Base-by-base conservation (phyloP, 2,888 invertebrate species). In the Timema cristinae region DNA sequence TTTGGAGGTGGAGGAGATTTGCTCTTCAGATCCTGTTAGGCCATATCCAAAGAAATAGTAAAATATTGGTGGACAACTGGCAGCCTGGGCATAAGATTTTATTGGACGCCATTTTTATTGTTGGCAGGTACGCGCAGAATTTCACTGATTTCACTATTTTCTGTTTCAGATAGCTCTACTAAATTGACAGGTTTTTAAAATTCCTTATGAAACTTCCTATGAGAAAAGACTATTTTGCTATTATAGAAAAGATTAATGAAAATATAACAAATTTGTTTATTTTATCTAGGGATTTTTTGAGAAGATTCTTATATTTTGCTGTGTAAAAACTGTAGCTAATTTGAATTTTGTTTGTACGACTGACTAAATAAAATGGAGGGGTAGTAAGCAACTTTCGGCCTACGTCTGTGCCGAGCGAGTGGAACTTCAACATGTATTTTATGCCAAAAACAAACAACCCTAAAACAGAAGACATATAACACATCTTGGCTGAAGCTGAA, bases 401-500 rank as follows among this genome's bases (percentile, higher is more conserved):
- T 7, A 32, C 0, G 32, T 16, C 59, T 59, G 15, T 59, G 59
- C 32, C 9, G 59, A 7, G 59, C 8, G 4, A n/a, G 15, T 16
- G 59, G 15, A 59, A 59, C 8, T 32, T 16, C 59, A 9, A 59
- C 59, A 9, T 59, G 59, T 59, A 59, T 59, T 9, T 16, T 59
- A 32, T 59, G 15, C 15, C 8, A 59, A 59, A n/a, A 6, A 59
- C 9, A 59, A 59, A 59, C n/a, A 59, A 59, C 59, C 32, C 15
- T 59, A 59, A 7, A 59, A 16, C n/a, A 59, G n/a, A 59, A 32
- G 15, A 32, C 15, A 59, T 15, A 13, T 5, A 59, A 59, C 15
- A 59, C 8, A 59, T 59, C 7, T 11, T 59, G 32, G n/a, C 59
- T n/a, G 59, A 15, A 59, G 59, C 59, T 59, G n/a, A 59, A 59